Conservation (phyloP, 1,140 invertebrate species). For the Solen grandis region DNA sequence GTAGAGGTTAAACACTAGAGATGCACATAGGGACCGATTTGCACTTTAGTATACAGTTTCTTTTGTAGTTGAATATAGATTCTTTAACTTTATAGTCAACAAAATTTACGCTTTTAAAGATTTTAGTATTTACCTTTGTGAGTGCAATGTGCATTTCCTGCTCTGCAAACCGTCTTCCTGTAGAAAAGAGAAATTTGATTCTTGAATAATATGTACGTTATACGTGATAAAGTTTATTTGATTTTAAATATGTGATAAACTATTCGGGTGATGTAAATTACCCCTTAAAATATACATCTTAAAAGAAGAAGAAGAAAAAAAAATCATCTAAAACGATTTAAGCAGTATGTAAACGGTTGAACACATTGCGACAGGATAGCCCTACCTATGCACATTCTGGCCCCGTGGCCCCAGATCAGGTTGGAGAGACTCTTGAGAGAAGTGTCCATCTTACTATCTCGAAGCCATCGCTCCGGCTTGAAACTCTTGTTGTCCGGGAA, state of each 20-base stretch:
- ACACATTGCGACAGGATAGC: too few species aligned
- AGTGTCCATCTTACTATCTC: constrained; percentile 83
- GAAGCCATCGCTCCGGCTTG: constrained; percentile 85
- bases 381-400: constrained; percentile 83
- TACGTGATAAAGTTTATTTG: neutral
- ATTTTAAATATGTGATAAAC: neutral
- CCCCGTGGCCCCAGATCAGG: constrained; percentile 92
- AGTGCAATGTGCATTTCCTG: constrained; percentile 81
- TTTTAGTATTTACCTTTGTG: constrained; percentile 76
- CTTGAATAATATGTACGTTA: neutral
- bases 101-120: too few species aligned
- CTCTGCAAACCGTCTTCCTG: constrained; percentile 80
- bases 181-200: constrained; percentile 50
- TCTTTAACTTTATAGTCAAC: too few species aligned
- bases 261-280: neutral
- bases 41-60: too few species aligned
- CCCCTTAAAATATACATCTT: too few species aligned
- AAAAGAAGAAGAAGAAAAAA: too few species aligned
- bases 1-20: too few species aligned
- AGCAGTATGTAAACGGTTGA: too few species aligned
- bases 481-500: constrained; percentile 88
- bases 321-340: too few species aligned
- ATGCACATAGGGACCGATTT: too few species aligned
- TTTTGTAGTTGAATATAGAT: too few species aligned
- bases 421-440: constrained; percentile 89